Evolutionary conservation across 2,797 vertebrate genomes (phyloP).

Genomic region (Yasuhikotakia modesta): DNA sequence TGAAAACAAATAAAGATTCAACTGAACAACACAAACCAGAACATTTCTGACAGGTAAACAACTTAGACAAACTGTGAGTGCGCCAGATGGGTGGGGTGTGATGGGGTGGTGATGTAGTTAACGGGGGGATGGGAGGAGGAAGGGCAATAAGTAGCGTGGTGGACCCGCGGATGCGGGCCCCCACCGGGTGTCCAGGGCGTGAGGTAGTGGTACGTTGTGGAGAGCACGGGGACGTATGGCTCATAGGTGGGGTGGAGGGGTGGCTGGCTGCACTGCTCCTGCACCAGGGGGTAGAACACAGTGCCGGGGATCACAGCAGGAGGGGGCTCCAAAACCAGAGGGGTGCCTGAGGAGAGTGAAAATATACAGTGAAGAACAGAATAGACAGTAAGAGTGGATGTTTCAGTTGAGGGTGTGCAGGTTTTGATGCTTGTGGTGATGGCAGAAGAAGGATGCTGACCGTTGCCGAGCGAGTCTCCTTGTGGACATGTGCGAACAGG

Average conservation of each 20-base stretch:
- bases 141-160: conserved; percentile 77
- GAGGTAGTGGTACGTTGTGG: conserved; percentile 76
- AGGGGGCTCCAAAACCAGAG: conserved; percentile 68
- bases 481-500: no score
- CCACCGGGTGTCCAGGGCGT: conserved; percentile 77
- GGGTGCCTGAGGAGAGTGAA: conserved; percentile 63
- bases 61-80: conserved; percentile 66
- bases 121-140: conserved; percentile 72
- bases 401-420: conserved; percentile 10
- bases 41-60: conserved; percentile 21
- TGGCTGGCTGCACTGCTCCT: conserved; percentile 78
- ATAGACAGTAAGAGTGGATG: neutral
- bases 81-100: conserved; percentile 69
- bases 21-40: conserved; percentile 33
- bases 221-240: conserved; percentile 71
- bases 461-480: conserved; percentile 59
- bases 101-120: conserved; percentile 77
- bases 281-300: conserved; percentile 79
- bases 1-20: conserved; percentile 28
- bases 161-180: conserved; percentile 66
- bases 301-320: conserved; percentile 69
- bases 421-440: conserved; percentile 6
- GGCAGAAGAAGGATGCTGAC: conserved; percentile 55
- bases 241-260: conserved; percentile 68
- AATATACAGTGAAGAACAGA: neutral